phyloP scores from a whole-genome alignment of 1,140 invertebrate species.

The Drosophila parabipectinata region DNA sequence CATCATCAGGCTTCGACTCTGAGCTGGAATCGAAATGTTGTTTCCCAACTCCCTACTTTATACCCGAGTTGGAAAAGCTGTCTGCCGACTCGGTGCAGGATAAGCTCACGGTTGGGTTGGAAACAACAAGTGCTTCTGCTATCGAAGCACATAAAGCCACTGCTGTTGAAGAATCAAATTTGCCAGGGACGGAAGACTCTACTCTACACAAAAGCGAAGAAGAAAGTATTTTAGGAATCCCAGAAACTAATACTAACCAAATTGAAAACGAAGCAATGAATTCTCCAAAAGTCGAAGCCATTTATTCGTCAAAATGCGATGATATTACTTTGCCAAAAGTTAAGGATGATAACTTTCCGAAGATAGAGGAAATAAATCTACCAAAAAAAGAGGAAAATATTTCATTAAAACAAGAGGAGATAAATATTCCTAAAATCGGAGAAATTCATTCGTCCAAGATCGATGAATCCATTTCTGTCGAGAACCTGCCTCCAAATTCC shows the following conservation, averaged over 20 bases:
- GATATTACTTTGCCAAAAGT: neutral
- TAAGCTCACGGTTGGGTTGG: neutral
- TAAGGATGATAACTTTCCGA: neutral
- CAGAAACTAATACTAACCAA: neutral
- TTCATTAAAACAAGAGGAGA: neutral
- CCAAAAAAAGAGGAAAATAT: neutral
- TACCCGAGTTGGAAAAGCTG: slow-evolving; percentile 21
- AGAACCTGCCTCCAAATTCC: neutral
- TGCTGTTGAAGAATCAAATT: neutral
- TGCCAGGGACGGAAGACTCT: neutral
- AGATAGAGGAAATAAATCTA: neutral
- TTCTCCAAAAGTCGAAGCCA: neutral
- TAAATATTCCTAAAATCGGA: neutral
- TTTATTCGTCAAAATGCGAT: neutral
- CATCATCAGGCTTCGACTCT: neutral
- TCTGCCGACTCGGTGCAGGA: neutral
- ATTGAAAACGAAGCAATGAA: neutral
- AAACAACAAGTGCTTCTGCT: neutral
- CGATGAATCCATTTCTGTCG: neutral
- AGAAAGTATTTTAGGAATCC: neutral
- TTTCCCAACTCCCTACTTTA: slow-evolving; percentile 12
- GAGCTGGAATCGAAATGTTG: neutral
- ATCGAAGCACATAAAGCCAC: too few relatives aligned
- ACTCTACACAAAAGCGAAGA: neutral
- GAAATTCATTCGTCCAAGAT: too few relatives aligned